Conservation (phyloP, 2,113 vertebrate species). For the Tretioscincus oriximinensis region DNA sequence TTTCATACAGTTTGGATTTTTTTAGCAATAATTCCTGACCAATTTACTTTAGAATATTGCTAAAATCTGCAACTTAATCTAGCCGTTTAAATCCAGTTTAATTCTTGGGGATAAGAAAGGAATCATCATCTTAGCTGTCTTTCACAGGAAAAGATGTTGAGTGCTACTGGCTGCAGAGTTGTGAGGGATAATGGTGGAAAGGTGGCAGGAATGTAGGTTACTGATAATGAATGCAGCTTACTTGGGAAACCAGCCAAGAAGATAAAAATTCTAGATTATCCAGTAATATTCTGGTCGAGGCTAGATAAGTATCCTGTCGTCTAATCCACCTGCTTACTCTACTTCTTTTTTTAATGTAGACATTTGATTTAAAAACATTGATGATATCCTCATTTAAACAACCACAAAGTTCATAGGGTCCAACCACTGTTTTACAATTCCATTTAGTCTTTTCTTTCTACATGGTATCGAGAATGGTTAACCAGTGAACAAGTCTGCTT, state of each 20-base stretch:
- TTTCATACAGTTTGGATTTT: too few relatives aligned
- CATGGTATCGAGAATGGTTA: background rate
- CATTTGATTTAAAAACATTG: too few relatives aligned
- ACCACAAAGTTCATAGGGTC: too few relatives aligned
- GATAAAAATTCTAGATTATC: background rate
- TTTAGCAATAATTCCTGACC: too few relatives aligned
- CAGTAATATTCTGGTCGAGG: background rate
- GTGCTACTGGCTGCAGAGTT: constrained; percentile 29
- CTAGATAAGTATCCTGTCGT: background rate
- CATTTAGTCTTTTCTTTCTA: background rate
- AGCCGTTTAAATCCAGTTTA: too few relatives aligned
- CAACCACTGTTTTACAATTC: background rate
- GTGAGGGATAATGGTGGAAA: constrained; percentile 37
- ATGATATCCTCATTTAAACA: too few relatives aligned
- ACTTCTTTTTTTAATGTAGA: background rate
- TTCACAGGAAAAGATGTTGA: constrained; percentile 29
- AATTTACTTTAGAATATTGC: too few relatives aligned
- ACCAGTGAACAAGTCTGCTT: background rate
- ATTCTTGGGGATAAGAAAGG: background rate
- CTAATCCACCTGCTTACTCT: background rate
- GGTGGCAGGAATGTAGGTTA: background rate
- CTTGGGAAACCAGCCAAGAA: background rate
- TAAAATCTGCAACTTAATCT: too few relatives aligned
- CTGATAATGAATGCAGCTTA: background rate
- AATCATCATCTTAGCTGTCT: constrained; percentile 39